phyloP scores from a whole-genome alignment of 2,797 vertebrate species.

The Muscicapa comitata region DNA sequence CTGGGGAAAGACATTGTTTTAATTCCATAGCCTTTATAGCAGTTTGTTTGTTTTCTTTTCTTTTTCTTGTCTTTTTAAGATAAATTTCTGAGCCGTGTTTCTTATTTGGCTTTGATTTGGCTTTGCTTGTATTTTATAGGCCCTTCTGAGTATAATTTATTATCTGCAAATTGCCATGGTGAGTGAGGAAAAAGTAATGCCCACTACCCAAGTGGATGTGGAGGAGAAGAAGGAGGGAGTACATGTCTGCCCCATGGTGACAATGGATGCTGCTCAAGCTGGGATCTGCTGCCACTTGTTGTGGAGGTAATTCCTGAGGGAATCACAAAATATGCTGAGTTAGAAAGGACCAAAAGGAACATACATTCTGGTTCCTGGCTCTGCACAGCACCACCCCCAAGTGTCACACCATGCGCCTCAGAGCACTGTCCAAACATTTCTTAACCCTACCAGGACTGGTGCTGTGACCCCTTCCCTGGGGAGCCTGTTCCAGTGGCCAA shows the following conservation, averaged over 20 bases:
- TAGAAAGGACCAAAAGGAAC: not conserved
- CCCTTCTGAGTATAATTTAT: constrained; percentile 56
- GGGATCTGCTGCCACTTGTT: not conserved
- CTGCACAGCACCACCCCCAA: not conserved
- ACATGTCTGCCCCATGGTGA: not conserved
- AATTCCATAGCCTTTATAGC: constrained; percentile 49
- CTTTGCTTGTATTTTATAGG: constrained; percentile 16
- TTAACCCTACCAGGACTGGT: not conserved
- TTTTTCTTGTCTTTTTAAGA: not conserved
- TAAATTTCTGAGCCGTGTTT: constrained; percentile 38
- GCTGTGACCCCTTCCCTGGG: not conserved
- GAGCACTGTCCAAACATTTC: fast-evolving
- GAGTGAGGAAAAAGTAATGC: constrained; percentile 25
- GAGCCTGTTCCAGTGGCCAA: not conserved
- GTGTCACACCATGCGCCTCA: not conserved
- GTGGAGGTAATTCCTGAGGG: not conserved
- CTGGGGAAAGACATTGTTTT: constrained; percentile 60
- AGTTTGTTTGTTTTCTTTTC: not conserved
- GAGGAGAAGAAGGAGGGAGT: not conserved
- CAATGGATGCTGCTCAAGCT: not conserved
- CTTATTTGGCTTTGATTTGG: constrained; percentile 35
- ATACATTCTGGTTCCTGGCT: not conserved
- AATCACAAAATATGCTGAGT: not conserved
- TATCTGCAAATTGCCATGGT: constrained; percentile 20
- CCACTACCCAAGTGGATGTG: not conserved